Base-by-base conservation (phyloP, 1,140 invertebrate species). In the Carcinoscorpius rotundicauda region DNA sequence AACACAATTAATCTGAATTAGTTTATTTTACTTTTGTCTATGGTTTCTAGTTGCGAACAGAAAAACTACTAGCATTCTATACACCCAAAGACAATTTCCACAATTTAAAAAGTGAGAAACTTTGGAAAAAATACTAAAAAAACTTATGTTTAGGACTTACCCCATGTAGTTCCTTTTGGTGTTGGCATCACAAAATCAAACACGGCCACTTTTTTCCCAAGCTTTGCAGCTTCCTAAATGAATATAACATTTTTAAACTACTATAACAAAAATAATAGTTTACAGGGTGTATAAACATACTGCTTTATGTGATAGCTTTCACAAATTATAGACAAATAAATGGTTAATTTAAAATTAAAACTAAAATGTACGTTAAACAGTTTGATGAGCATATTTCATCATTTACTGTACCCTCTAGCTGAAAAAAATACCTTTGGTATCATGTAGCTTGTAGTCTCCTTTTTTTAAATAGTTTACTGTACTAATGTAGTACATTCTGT, bases 181-280 rank as follows among this genome's bases (percentile, higher is more conserved):
- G 89, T 87, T 1, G 93, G 93, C 57, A 85, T 85, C 0, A 97
- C 93, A 79, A 83, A 97, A 80, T 98, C 93, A 67, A 97, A 78
- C 60, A 95, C 88, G n/a, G 90, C 91, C 4, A 97, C 94, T 77
- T 88, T 91, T 61, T 89, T 91, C 5, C 92, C 93, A 6, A 86
- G 77, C 66, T 81, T 81, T 1, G 87, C 85, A 5, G 93, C 91
- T 67, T 68, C 68, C 71, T 73, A 58, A 74, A 71, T 29, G 29
- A 29, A 29, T 2, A 29, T 29, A 29, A 29, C 29, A 29, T 29
- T 29, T 29, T 29, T 29, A 29, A 29, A 29, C 29, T 29, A 29
- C 29, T 29, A 29, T 29, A 29, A 29, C 65, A 6, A 61, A 63
- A 67, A 69, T 65, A 51, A 62, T 11, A 58, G 52, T 51, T 50